Conservation (phyloP, 2,797 vertebrate genomes). For the Bradypus variegatus region DNA sequence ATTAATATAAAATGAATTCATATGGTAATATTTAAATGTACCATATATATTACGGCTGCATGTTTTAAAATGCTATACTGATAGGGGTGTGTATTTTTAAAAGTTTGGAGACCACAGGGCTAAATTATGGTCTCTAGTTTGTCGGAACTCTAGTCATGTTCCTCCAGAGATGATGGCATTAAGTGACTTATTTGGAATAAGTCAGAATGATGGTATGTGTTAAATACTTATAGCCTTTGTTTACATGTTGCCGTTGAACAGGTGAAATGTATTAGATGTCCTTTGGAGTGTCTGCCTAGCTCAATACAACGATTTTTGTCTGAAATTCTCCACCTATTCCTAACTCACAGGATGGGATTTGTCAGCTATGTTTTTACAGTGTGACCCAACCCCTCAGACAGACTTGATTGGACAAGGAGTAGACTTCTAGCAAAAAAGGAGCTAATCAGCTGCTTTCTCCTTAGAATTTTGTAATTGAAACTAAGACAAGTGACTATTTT, state of each 20-base stretch:
- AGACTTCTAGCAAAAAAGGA: background rate
- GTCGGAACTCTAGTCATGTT: background rate
- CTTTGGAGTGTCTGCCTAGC: background rate
- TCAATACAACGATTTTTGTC: background rate
- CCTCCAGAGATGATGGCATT: background rate
- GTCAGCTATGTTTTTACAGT: background rate
- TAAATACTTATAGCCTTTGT: background rate
- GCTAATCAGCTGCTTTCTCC: background rate
- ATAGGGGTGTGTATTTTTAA: background rate
- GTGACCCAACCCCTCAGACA: background rate
- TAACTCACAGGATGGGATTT: background rate
- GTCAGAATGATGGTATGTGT: background rate
- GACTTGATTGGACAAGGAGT: background rate
- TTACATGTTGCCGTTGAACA: background rate
- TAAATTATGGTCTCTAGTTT: background rate
- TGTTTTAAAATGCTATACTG: slow-evolving; percentile 15
- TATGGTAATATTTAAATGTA: slow-evolving; percentile 7
- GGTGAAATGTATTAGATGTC: background rate
- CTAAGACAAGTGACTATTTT: background rate
- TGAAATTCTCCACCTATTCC: background rate
- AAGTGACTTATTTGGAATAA: background rate
- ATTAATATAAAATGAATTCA: background rate
- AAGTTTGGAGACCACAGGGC: background rate
- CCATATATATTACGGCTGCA: background rate
- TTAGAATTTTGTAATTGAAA: slow-evolving; percentile 18